Evolutionary conservation across 1,140 invertebrate genomes (phyloP).

Genomic region (Brachionus calyciflorus): DNA sequence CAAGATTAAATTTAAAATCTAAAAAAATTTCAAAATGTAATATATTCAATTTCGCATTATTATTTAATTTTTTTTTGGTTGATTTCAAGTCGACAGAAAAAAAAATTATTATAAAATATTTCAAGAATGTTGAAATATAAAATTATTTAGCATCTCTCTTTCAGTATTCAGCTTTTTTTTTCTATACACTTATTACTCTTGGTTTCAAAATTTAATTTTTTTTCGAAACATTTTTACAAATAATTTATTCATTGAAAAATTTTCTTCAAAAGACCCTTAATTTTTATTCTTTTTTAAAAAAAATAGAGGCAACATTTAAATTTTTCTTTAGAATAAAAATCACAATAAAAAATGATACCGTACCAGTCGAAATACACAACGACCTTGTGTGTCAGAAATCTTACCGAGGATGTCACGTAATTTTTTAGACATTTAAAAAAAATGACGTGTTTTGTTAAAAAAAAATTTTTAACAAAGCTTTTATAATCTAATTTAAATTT

Average conservation of each 20-base stretch:
- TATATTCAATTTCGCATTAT: conserved; percentile 2
- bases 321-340: too few species aligned
- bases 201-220: too few species aligned
- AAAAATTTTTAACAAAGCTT: neutral
- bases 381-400: conserved; percentile 35
- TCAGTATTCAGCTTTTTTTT: too few species aligned
- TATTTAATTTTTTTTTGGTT: conserved; percentile 11
- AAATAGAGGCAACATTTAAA: too few species aligned
- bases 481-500: neutral
- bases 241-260: neutral
- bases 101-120: conserved; percentile 44
- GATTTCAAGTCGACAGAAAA: too few species aligned
- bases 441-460: neutral
- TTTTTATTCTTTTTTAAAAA: too few species aligned
- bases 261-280: neutral
- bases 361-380: conserved; percentile 32
- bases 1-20: too few species aligned
- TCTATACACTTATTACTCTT: too few species aligned
- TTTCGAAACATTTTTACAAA: neutral
- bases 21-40: conserved; percentile 1
- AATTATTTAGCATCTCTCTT: neutral
- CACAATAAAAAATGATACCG: conserved; percentile 34
- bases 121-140: conserved; percentile 23
- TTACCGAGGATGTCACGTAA: conserved; percentile 44
- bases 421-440: too few species aligned